A percentile compares a stretch with the other conserved stretches of the same genome.
Conservation (phyloP, 2,797 vertebrate genomes). For the Xiphorhynchus erythropygius region DNA sequence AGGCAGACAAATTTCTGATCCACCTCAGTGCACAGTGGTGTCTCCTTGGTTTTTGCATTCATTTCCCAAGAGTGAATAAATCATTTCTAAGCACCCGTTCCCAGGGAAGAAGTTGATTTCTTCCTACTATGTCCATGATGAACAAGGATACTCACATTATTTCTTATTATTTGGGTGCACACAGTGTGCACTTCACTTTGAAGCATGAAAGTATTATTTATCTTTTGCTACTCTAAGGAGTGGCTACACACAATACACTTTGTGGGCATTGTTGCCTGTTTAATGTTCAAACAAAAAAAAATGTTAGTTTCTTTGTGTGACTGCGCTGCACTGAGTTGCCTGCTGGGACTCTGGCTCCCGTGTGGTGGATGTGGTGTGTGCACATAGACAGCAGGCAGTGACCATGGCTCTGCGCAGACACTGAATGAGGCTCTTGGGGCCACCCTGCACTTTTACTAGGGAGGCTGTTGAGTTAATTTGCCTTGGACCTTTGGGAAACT, state of each 20-base stretch:
- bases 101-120: slow-evolving; percentile 65
- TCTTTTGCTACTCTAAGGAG: slow-evolving; percentile 43
- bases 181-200: slow-evolving; percentile 58
- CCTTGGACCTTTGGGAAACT: not conserved
- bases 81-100: slow-evolving; percentile 47
- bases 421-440: not conserved
- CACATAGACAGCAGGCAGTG: fast-evolving
- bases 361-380: not conserved
- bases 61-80: slow-evolving; percentile 59
- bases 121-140: slow-evolving; percentile 56
- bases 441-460: not conserved
- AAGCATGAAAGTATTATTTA: slow-evolving; percentile 65
- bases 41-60: slow-evolving; percentile 57
- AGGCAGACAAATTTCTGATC: slow-evolving; percentile 44
- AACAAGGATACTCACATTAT: slow-evolving; percentile 63
- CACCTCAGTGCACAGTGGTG: slow-evolving; percentile 31
- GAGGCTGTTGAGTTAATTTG: not conserved
- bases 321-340: not conserved
- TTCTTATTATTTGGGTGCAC: slow-evolving; percentile 66
- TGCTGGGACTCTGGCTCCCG: not conserved
- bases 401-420: not conserved
- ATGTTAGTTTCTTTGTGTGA: not conserved
- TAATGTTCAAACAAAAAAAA: slow-evolving; percentile 41
- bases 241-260: slow-evolving; percentile 1
- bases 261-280: slow-evolving; percentile 35